These are phyloP conservation scores for Lepidocyrtinus sp. DNA, from an alignment of 2,888 invertebrate genomes.

Conservation along the genomic window DNA sequence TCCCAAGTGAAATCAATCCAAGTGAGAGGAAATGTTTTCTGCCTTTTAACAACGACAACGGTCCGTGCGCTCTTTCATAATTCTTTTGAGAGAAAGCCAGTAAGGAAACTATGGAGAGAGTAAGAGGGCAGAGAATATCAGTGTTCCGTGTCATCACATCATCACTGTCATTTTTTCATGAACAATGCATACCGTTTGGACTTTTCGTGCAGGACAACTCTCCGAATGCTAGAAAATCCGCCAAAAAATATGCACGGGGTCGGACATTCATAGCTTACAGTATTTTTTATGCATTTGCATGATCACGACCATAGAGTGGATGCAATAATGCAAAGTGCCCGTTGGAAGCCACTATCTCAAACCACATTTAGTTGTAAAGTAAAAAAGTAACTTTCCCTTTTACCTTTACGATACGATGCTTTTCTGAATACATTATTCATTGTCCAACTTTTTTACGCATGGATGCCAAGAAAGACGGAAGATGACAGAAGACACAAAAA, in stretches of 20 bases:
- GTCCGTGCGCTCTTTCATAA: slow-evolving; percentile 1
- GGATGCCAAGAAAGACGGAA: background rate
- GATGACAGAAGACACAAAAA: background rate
- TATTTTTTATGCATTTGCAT: background rate
- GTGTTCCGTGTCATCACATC: background rate
- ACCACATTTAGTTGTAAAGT: background rate
- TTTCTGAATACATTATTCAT: background rate
- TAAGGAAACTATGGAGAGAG: too few species aligned
- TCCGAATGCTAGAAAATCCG: too few species aligned
- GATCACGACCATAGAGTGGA: background rate
- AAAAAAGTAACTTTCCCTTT: background rate
- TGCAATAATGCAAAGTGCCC: background rate
- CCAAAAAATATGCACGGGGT: background rate
- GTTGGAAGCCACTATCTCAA: background rate
- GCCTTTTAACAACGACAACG: background rate
- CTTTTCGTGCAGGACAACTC: background rate
- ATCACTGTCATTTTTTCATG: background rate
- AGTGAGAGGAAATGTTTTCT: slow-evolving; percentile 41
- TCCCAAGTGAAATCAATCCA: slow-evolving; percentile 60
- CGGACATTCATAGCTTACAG: background rate
- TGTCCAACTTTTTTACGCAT: background rate
- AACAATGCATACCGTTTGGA: background rate
- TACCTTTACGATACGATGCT: background rate
- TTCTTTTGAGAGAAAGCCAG: background rate
- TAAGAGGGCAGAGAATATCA: background rate